Conservation (phyloP, 2,888 invertebrate species). For the Lasioglossum marginatum region DNA sequence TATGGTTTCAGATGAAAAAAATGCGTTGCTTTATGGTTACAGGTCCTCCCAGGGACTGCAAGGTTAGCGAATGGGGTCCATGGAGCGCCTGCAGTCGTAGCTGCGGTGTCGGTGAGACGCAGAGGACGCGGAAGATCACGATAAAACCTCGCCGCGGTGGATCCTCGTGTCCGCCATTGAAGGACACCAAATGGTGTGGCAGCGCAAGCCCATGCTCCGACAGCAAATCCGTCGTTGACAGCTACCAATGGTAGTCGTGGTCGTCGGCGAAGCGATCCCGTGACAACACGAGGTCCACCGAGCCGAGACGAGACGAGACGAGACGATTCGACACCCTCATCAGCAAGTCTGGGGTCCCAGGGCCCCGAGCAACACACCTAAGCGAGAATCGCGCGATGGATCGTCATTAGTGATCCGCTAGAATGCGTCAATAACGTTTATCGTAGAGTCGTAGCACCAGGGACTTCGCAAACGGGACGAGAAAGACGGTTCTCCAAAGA, state of each 20-base stretch:
- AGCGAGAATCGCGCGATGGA: conserved; percentile 40
- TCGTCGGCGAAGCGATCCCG: conserved; percentile 46
- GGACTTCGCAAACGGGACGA: conserved; percentile 42
- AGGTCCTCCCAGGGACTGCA: conserved; percentile 91
- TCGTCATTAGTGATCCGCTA: conserved; percentile 42
- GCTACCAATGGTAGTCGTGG: conserved; percentile 76
- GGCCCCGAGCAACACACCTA: conserved; percentile 25
- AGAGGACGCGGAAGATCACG: conserved; percentile 91
- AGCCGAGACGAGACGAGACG: conserved; percentile 14
- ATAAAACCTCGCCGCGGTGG: conserved; percentile 93
- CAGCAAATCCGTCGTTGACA: conserved; percentile 70
- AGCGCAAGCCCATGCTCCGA: conserved; percentile 89
- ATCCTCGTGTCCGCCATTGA: conserved; percentile 92
- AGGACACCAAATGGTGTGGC: conserved; percentile 95
- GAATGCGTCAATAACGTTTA: conserved; percentile 54
- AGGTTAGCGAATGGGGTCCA: conserved; percentile 93
- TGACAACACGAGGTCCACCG: conserved; percentile 25
- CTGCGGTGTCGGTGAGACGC: conserved; percentile 95
- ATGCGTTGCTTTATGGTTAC: conserved; percentile 58
- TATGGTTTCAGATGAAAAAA: neutral
- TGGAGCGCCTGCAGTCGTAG: conserved; percentile 95
- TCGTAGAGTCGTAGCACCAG: conserved; percentile 54
- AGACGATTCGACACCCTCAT: neutral
- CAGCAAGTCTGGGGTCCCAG: neutral
- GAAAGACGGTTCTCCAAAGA: conserved; percentile 7